Evolutionary conservation across 2,113 vertebrate genomes (phyloP).

Genomic region (human (Homo sapiens)): DNA sequence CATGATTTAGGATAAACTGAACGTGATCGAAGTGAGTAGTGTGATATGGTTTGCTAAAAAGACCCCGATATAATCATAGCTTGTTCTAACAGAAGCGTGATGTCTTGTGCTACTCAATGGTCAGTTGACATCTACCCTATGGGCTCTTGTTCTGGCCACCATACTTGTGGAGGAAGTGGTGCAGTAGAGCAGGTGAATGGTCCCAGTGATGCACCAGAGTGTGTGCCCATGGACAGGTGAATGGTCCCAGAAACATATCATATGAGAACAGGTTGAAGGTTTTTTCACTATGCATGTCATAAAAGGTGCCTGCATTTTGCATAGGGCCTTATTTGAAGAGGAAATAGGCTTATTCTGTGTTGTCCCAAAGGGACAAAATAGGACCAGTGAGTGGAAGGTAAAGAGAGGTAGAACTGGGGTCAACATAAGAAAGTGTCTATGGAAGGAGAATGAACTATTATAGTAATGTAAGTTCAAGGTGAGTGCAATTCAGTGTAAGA

Average conservation of each 20-base stretch:
- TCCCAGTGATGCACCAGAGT: not conserved
- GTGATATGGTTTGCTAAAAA: accelerated
- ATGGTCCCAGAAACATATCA: not conserved
- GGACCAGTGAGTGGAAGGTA: not conserved
- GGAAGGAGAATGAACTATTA: not conserved
- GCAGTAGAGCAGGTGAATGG: too few relatives aligned
- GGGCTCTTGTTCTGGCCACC: not conserved
- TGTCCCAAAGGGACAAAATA: not conserved
- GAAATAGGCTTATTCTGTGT: not conserved
- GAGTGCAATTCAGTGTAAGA: not conserved
- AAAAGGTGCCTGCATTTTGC: not conserved
- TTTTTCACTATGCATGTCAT: accelerated
- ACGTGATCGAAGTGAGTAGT: not conserved
- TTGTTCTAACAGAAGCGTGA: not conserved
- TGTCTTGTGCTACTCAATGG: accelerated
- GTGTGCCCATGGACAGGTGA: not conserved
- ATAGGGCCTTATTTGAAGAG: not conserved
- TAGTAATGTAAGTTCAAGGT: not conserved
- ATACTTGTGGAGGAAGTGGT: not conserved
- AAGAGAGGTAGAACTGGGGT: not conserved
- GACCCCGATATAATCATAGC: accelerated
- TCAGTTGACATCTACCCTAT: not conserved
- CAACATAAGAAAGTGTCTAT: not conserved
- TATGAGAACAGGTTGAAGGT: accelerated
- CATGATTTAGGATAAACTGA: not conserved